Evolutionary conservation across 2,888 invertebrate species (phyloP).

Genomic region (Liodrosophila aerea): DNA sequence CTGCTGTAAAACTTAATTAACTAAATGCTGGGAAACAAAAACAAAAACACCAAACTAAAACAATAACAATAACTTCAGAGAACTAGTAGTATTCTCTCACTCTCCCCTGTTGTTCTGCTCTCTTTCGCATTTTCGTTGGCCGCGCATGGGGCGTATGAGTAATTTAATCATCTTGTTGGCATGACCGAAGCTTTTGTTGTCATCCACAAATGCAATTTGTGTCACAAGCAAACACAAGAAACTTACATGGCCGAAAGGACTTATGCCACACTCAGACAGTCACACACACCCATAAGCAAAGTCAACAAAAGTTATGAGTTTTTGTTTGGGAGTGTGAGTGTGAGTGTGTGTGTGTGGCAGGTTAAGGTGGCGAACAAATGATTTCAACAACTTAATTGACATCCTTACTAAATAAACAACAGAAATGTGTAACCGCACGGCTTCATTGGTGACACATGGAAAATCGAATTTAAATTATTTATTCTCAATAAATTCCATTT

Average conservation of each 20-base stretch:
- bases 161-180: slow-evolving; percentile 69
- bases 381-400: slow-evolving; percentile 4
- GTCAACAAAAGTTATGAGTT: slow-evolving; percentile 50
- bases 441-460: no score
- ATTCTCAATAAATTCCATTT: no score
- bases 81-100: slow-evolving; percentile 23
- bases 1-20: slow-evolving; percentile 72
- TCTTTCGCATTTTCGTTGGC: slow-evolving; percentile 7
- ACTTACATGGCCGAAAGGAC: slow-evolving; percentile 44
- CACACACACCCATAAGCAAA: slow-evolving; percentile 25
- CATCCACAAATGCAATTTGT: slow-evolving; percentile 71
- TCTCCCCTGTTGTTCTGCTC: not conserved
- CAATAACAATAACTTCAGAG: slow-evolving; percentile 52
- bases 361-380: not conserved
- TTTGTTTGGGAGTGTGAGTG: not conserved
- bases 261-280: not conserved
- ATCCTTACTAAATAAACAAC: no score
- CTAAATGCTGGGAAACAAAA: slow-evolving; percentile 51
- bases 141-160: slow-evolving; percentile 64
- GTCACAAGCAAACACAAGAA: slow-evolving; percentile 60
- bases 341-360: not conserved
- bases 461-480: no score
- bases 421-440: not conserved
- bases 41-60: slow-evolving; percentile 35
- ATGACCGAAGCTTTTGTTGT: slow-evolving; percentile 64